A percentile compares a stretch with the other conserved stretches of the same genome.
Evolutionary conservation across 1,140 invertebrate genomes (phyloP).

Genomic region (Drosophila bifasciata): DNA sequence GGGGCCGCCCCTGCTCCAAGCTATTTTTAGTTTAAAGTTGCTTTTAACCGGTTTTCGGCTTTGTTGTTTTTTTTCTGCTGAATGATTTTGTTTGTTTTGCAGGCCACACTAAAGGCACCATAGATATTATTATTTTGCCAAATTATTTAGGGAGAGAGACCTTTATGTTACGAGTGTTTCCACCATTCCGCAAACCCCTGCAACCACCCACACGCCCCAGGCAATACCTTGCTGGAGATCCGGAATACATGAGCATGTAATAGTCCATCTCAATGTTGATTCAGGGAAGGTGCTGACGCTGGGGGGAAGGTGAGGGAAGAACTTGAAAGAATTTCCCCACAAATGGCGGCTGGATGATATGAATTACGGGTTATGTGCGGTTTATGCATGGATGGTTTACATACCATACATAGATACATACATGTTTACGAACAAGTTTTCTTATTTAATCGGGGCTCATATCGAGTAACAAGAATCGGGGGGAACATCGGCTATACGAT

Average conservation of each 20-base stretch:
- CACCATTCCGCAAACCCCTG: background rate
- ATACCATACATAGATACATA: no score
- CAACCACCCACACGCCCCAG: no score
- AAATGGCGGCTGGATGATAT: conserved; percentile 22
- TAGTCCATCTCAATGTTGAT: background rate
- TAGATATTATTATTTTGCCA: conserved; percentile 36
- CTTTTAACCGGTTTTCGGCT: conserved; percentile 63
- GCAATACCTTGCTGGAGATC: background rate
- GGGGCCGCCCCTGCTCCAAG: conserved; percentile 23
- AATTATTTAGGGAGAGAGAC: conserved; percentile 16
- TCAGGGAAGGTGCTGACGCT: no score
- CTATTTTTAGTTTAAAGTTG: conserved; percentile 61
- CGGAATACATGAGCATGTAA: conserved; percentile 9
- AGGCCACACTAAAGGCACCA: conserved; percentile 9
- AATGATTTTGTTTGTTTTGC: conserved; percentile 49
- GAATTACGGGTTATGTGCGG: conserved; percentile 27
- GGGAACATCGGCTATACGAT: background rate
- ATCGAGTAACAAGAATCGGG: conserved; percentile 1
- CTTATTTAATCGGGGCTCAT: no score
- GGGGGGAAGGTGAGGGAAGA: background rate
- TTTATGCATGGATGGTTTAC: conserved; percentile 8
- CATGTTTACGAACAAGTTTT: conserved; percentile 21
- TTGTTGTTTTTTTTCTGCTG: conserved; percentile 27
- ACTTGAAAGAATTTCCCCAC: conserved; percentile 13
- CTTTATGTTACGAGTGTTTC: conserved; percentile 13